Percentiles rank a stretch among this genome's conserved stretches.
Evolutionary conservation across 2,797 vertebrate genomes (phyloP).

Genomic region (Sebastes baramenuke): DNA sequence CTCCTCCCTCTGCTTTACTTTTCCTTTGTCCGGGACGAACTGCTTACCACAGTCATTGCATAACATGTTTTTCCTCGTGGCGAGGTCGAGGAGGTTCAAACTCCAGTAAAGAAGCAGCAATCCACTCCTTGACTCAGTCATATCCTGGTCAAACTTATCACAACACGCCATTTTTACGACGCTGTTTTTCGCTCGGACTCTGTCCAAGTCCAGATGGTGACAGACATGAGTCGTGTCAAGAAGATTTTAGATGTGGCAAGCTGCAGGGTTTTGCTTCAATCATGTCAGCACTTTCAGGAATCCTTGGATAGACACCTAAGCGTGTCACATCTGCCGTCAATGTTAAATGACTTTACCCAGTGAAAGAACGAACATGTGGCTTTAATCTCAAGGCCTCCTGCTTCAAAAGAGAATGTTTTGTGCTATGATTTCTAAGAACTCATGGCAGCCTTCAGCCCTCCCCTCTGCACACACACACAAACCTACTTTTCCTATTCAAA

Average conservation of each 20-base stretch:
- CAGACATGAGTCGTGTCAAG: background rate
- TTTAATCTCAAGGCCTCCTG: conserved; percentile 22
- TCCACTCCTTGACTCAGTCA: conserved; percentile 15
- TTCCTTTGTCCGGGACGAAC: conserved; percentile 63
- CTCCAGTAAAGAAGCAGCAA: conserved; percentile 31
- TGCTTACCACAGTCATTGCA: conserved; percentile 60
- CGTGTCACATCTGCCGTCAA: background rate
- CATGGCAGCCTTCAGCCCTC: conserved; percentile 24
- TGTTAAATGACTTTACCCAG: background rate
- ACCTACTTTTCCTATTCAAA: background rate
- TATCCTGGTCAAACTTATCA: conserved; percentile 22
- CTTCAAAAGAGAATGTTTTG: conserved; percentile 49
- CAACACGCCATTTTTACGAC: conserved; percentile 45
- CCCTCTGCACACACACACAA: background rate
- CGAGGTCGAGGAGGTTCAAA: conserved; percentile 53
- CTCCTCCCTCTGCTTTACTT: conserved; percentile 13
- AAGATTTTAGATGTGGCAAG: background rate
- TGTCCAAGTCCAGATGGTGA: background rate
- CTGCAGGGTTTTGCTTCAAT: background rate
- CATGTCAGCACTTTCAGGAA: background rate
- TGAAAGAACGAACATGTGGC: conserved; percentile 34
- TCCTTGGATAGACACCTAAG: background rate
- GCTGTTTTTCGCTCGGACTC: background rate
- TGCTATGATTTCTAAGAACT: conserved; percentile 78
- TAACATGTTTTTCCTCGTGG: conserved; percentile 78